phyloP scores from a whole-genome alignment of 2,888 invertebrate genomes.

The Netelia fuscicornis region DNA sequence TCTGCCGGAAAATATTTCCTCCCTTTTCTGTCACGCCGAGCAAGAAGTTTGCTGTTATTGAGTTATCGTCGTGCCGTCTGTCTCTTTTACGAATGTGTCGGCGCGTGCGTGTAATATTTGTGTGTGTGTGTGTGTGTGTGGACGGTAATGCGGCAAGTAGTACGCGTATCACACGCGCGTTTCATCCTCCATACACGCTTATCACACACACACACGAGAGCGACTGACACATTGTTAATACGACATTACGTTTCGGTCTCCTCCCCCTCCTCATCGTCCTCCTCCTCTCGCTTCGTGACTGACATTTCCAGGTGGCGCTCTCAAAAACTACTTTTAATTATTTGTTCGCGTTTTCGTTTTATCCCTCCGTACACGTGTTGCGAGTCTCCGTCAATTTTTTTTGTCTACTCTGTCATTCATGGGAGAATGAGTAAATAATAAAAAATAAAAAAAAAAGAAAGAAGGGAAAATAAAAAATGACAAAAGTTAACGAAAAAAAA shows the following conservation, averaged over 20 bases:
- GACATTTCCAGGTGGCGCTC: slow-evolving; percentile 67
- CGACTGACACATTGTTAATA: slow-evolving; percentile 43
- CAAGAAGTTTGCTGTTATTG: slow-evolving; percentile 66
- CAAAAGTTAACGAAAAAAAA: background rate
- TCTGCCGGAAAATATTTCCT: slow-evolving; percentile 64
- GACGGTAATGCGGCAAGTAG: slow-evolving; percentile 17
- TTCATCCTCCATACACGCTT: slow-evolving; percentile 52
- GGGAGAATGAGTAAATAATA: background rate
- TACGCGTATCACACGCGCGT: slow-evolving; percentile 19
- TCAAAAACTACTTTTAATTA: slow-evolving; percentile 65
- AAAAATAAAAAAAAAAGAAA: slow-evolving; percentile 7
- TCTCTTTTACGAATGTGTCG: slow-evolving; percentile 46
- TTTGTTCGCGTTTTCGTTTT: slow-evolving; percentile 32
- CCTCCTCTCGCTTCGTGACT: slow-evolving; percentile 47
- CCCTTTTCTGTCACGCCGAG: slow-evolving; percentile 59
- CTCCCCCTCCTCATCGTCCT: background rate
- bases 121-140: too few species aligned
- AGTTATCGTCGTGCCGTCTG: slow-evolving; percentile 66
- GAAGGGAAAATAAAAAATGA: background rate
- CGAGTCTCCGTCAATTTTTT: slow-evolving; percentile 52
- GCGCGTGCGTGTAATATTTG: too few species aligned
- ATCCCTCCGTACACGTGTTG: slow-evolving; percentile 49
- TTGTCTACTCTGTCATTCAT: slow-evolving; percentile 16
- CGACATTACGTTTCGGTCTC: slow-evolving; percentile 58
- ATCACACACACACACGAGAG: slow-evolving; percentile 28